Conservation (phyloP, 1,140 invertebrate genomes). For the Drosophila tsacasi region DNA sequence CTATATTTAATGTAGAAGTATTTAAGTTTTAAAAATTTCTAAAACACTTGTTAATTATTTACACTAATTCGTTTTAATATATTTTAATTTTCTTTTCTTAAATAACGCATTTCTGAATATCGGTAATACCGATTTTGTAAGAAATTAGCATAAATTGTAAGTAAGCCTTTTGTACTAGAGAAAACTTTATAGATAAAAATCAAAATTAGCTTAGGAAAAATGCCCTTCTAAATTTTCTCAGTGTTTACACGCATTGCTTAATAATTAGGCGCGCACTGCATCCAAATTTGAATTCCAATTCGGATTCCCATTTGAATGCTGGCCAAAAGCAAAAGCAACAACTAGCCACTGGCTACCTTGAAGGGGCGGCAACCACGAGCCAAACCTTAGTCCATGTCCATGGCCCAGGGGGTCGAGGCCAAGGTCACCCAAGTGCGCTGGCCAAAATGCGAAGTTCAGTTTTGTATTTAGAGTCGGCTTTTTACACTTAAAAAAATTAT, state of each 20-base stretch:
- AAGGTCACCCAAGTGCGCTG: background rate
- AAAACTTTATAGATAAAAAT: too few relatives aligned
- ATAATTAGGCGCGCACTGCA: slow-evolving; percentile 4
- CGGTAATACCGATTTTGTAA: too few relatives aligned
- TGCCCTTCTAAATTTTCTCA: background rate
- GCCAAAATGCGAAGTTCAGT: slow-evolving; percentile 7
- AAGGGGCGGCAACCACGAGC: background rate
- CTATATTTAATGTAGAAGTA: background rate
- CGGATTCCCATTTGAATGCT: background rate
- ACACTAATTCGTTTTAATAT: too few relatives aligned
- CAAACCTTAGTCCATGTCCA: slow-evolving; percentile 2
- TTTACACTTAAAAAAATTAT: too few relatives aligned
- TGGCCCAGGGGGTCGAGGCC: background rate
- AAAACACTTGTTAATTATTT: too few relatives aligned
- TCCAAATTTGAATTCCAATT: background rate
- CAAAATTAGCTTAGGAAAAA: too few relatives aligned
- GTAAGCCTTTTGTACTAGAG: too few relatives aligned
- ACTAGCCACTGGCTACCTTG: background rate
- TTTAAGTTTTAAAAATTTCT: too few relatives aligned
- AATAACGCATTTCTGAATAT: too few relatives aligned
- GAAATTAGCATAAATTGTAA: too few relatives aligned
- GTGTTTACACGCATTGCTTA: background rate
- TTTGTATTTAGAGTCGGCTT: background rate
- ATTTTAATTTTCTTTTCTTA: too few relatives aligned
- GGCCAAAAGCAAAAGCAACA: background rate